These are phyloP conservation scores for Anas platyrhynchos DNA, from an alignment of 2,113 vertebrate species.

Conservation along the genomic window DNA sequence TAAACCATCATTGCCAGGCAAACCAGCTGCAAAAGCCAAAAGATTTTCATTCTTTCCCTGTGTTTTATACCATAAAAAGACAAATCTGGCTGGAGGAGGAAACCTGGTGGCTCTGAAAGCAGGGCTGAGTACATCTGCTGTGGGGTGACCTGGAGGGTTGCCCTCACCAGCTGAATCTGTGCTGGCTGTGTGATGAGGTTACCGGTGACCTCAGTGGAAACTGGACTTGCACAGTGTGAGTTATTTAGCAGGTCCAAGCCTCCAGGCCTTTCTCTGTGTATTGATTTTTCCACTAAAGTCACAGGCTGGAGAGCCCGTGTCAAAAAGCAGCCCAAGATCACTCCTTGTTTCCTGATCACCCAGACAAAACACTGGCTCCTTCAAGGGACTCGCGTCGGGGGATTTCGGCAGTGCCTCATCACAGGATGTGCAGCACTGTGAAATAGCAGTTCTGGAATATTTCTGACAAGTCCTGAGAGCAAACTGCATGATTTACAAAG, in stretches of 20 bases:
- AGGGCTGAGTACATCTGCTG: accelerated
- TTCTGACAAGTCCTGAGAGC: conserved; percentile 1
- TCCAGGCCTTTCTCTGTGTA: not conserved
- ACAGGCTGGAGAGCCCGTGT: not conserved
- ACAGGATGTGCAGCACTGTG: not conserved
- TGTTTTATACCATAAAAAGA: not conserved
- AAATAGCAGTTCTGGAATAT: not conserved
- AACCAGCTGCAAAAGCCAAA: not conserved
- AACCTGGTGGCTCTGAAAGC: not conserved
- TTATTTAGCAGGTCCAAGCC: not conserved
- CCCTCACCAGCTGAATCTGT: not conserved
- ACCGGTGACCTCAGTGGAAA: not conserved
- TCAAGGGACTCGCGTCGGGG: not conserved
- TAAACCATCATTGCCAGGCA: not conserved
- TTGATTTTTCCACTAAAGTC: not conserved
- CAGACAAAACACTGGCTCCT: not conserved
- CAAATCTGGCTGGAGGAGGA: not conserved
- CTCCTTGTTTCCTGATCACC: not conserved
- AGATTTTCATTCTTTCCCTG: not conserved
- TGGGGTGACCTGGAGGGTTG: not conserved
- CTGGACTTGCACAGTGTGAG: not conserved
- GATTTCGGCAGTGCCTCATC: not conserved
- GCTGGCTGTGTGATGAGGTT: not conserved
- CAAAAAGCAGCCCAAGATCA: too few species aligned
- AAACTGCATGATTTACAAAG: not conserved